phyloP scores from a whole-genome alignment of 2,888 invertebrate genomes.

The Seladonia tumulorum region DNA sequence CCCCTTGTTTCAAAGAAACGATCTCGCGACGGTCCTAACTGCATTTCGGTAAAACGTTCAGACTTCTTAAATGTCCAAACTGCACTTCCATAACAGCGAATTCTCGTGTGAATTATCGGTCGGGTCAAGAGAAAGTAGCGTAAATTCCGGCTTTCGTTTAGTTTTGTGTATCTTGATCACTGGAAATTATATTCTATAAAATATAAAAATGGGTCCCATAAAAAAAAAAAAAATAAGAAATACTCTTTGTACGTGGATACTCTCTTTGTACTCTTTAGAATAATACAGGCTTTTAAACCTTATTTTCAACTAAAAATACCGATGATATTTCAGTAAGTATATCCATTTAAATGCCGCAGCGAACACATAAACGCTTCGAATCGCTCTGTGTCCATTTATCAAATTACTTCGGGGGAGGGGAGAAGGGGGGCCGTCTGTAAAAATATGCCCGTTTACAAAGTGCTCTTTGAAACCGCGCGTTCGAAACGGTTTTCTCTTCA shows the following conservation, averaged over 20 bases:
- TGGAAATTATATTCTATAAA: neutral
- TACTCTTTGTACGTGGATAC: too few relatives aligned
- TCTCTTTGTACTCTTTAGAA: too few relatives aligned
- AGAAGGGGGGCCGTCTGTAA: neutral
- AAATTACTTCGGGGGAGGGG: neutral
- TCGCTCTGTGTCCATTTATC: neutral
- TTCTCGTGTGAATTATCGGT: slow-evolving; percentile 22
- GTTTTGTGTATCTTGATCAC: neutral
- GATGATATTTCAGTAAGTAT: neutral
- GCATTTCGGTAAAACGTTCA: slow-evolving; percentile 19
- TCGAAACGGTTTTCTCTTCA: neutral
- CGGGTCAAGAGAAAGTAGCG: slow-evolving; percentile 17
- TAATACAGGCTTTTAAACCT: too few relatives aligned
- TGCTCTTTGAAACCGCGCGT: neutral
- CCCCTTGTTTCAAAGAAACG: neutral
- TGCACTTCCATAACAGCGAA: slow-evolving; percentile 6
- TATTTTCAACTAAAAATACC: too few relatives aligned
- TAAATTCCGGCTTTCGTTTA: slow-evolving; percentile 15
- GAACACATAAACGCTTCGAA: neutral
- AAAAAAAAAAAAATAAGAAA: neutral
- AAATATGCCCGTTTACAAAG: neutral
- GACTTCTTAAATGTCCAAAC: slow-evolving; percentile 8
- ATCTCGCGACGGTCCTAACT: neutral
- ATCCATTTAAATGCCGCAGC: neutral
- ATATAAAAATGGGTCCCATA: neutral